Evolutionary conservation across 2,113 vertebrate species (phyloP).

Genomic region (Misgurnus anguillicaudatus): DNA sequence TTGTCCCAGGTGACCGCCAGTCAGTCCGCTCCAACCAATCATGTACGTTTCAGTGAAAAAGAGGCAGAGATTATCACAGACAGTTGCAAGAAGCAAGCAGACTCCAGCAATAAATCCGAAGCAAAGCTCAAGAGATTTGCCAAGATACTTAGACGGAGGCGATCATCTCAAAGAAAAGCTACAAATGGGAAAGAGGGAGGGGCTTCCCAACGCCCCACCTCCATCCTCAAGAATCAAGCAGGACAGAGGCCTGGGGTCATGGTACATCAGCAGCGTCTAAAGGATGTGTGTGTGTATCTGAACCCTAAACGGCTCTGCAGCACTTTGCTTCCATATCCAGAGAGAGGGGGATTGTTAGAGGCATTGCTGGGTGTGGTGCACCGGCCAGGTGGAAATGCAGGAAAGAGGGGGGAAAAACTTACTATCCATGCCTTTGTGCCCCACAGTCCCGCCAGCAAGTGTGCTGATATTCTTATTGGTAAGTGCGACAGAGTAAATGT

Average conservation of each 20-base stretch:
- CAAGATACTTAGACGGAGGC: constrained; percentile 81
- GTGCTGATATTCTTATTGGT: constrained; percentile 89
- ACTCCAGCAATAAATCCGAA: constrained; percentile 69
- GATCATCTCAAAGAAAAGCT: constrained; percentile 68
- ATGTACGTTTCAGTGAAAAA: constrained; percentile 88
- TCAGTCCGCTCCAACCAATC: constrained; percentile 79
- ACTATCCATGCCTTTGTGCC: constrained; percentile 87
- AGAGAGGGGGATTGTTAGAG: constrained; percentile 81
- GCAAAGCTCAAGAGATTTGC: constrained; percentile 81
- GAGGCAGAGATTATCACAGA: constrained; percentile 88
- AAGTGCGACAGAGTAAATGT: constrained; percentile 60
- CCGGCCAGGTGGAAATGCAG: constrained; percentile 62
- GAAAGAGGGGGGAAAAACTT: constrained; percentile 75
- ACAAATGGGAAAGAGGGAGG: constrained; percentile 53
- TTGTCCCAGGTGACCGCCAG: constrained; percentile 69
- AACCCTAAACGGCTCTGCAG: constrained; percentile 84
- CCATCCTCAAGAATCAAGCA: constrained; percentile 86
- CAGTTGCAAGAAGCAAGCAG: constrained; percentile 55
- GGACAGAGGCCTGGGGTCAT: constrained; percentile 70
- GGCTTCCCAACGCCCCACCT: constrained; percentile 72
- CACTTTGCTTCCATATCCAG: constrained; percentile 63
- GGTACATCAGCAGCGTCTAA: constrained; percentile 76
- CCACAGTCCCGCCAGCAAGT: constrained; percentile 86
- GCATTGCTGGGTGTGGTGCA: constrained; percentile 88
- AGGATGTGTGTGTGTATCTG: constrained; percentile 86